Evolutionary conservation across 2,797 vertebrate species (phyloP).

Genomic region (Phataginus tricuspis): DNA sequence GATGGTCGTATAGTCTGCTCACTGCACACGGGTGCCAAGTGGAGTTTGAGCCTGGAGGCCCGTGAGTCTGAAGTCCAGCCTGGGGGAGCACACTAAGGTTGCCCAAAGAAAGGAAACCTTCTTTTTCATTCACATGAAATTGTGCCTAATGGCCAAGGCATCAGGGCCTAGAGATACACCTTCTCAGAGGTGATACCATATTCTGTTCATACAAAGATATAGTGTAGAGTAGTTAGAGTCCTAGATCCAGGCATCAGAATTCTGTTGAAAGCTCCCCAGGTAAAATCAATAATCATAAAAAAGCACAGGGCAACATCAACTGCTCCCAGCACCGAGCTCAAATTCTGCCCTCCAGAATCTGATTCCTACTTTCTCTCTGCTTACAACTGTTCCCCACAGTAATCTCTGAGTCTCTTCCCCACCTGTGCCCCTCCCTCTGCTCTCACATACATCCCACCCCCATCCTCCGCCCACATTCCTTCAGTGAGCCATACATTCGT

Average conservation of each 20-base stretch:
- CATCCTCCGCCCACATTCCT: neutral
- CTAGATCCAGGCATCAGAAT: neutral
- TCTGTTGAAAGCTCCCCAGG: neutral
- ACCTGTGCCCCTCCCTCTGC: accelerated
- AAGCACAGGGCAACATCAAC: neutral
- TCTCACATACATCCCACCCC: neutral
- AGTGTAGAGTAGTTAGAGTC: neutral
- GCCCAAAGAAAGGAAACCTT: neutral
- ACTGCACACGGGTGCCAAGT: neutral
- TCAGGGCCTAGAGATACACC: neutral
- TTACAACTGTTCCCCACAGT: neutral
- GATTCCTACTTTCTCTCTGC: neutral
- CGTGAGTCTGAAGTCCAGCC: neutral
- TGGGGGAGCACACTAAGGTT: neutral
- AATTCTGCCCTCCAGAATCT: neutral
- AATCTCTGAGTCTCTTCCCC: neutral
- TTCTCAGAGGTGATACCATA: neutral
- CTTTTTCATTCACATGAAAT: neutral
- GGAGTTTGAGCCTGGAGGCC: neutral
- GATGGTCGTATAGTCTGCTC: neutral
- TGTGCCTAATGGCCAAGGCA: neutral
- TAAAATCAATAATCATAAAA: neutral
- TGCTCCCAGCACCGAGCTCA: neutral
- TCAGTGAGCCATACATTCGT: neutral
- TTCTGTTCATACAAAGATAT: neutral